Percentiles rank a stretch among this genome's conserved stretches.
phyloP scores from a whole-genome alignment of 2,888 invertebrate genomes.

The Acleris emargana region DNA sequence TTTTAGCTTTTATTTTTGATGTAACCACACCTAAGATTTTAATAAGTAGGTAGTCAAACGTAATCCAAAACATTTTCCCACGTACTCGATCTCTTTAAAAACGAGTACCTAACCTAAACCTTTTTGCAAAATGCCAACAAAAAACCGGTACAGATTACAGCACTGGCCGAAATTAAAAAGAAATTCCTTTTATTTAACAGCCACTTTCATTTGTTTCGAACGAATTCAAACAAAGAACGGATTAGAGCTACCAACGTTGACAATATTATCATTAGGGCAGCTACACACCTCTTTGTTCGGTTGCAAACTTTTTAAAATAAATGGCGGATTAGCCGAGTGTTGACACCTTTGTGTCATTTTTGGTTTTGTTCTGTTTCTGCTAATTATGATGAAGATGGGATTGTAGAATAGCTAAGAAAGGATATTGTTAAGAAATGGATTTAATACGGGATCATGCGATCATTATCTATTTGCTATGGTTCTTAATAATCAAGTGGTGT shows the following conservation, averaged over 20 bases:
- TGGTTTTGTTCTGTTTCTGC: slow-evolving; percentile 13
- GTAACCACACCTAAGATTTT: too few species aligned
- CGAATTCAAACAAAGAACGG: slow-evolving; percentile 28
- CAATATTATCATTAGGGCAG: slow-evolving; percentile 41
- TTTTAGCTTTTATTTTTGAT: too few species aligned
- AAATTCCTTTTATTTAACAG: slow-evolving; percentile 4
- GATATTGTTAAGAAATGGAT: neutral
- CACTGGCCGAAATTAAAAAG: slow-evolving; percentile 13
- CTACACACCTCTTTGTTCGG: slow-evolving; percentile 13
- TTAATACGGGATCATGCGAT: too few species aligned
- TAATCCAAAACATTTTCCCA: too few species aligned
- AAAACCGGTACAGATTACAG: slow-evolving; percentile 5
- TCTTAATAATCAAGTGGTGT: too few species aligned
- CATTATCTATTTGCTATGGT: too few species aligned
- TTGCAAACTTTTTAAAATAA: slow-evolving; percentile 34
- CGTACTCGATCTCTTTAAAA: too few species aligned
- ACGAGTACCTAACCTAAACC: neutral
- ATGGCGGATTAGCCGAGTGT: slow-evolving; percentile 23
- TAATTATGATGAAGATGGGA: slow-evolving; percentile 23
- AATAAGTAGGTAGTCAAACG: too few species aligned
- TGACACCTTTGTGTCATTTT: slow-evolving; percentile 30
- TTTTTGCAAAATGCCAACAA: neutral
- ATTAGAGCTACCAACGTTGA: slow-evolving; percentile 38
- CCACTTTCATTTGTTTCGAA: slow-evolving; percentile 25
- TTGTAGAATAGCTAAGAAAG: neutral